These are phyloP conservation scores for Gadopsis marmoratus DNA, from an alignment of 2,797 vertebrate species.

Conservation along the genomic window DNA sequence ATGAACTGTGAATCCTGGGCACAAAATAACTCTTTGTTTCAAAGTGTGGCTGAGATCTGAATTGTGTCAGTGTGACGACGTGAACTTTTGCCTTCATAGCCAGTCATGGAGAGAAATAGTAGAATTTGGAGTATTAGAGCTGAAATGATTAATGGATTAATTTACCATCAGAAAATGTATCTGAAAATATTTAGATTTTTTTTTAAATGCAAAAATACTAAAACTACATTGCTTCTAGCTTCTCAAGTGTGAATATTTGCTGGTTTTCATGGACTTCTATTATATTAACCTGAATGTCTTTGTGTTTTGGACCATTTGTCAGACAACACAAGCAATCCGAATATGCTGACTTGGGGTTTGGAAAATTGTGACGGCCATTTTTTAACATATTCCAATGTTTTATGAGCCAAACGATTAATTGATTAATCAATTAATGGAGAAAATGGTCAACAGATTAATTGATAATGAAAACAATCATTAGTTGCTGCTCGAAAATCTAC, in stretches of 20 bases:
- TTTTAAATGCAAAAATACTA: background rate
- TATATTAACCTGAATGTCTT: background rate
- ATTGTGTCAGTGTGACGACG: constrained; percentile 55
- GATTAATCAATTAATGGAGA: background rate
- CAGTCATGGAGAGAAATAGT: constrained; percentile 5
- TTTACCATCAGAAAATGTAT: background rate
- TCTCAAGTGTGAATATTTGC: background rate
- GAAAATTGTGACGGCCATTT: background rate
- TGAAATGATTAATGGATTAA: background rate
- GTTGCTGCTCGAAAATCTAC: background rate
- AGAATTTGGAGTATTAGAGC: background rate
- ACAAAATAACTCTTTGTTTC: constrained; percentile 64
- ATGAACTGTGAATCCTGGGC: constrained; percentile 46
- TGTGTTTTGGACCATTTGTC: background rate
- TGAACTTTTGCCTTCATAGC: constrained; percentile 60
- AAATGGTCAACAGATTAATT: background rate
- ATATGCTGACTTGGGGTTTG: background rate
- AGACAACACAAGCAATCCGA: background rate
- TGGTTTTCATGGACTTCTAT: background rate
- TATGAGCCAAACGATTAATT: background rate
- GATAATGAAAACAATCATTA: background rate
- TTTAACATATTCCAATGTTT: background rate
- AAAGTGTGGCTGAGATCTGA: constrained; percentile 49
- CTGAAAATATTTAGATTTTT: background rate
- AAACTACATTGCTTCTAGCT: background rate